Evolutionary conservation across 2,888 invertebrate species (phyloP).

Genomic region (Eupithecia subfuscata): DNA sequence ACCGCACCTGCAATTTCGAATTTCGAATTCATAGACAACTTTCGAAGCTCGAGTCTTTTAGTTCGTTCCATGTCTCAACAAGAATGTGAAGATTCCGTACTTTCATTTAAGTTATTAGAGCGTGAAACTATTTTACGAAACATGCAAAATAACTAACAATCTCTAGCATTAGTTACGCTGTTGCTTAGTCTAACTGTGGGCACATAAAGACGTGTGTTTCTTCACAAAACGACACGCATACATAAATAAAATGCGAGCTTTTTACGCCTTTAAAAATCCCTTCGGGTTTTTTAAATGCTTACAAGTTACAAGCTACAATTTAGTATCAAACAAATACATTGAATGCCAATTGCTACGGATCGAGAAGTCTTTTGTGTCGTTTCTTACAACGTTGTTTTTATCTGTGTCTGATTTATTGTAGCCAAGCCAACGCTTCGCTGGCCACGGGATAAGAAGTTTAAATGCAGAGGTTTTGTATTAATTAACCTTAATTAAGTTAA

Average conservation of each 20-base stretch:
- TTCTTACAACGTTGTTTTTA: conserved; percentile 30
- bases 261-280: conserved; percentile 42
- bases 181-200: conserved; percentile 76
- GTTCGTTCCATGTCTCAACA: conserved; percentile 30
- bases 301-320: conserved; percentile 9
- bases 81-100: conserved; percentile 67
- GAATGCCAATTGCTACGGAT: conserved; percentile 29
- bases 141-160: conserved; percentile 84
- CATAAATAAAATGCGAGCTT: conserved; percentile 69
- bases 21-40: conserved; percentile 41
- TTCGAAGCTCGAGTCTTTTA: conserved; percentile 33
- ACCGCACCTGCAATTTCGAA: conserved; percentile 47
- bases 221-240: conserved; percentile 73
- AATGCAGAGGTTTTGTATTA: conserved; percentile 55
- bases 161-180: conserved; percentile 82
- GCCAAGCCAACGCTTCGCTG: conserved; percentile 43
- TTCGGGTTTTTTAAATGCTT: not conserved
- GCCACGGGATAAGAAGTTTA: conserved; percentile 40
- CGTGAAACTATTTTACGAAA: conserved; percentile 83
- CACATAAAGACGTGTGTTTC: conserved; percentile 75
- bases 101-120: conserved; percentile 81
- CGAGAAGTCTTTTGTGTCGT: conserved; percentile 27
- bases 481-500: conserved; percentile 76
- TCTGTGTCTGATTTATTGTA: conserved; percentile 32
- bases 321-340: conserved; percentile 33